A percentile compares a stretch with the other conserved stretches of the same genome.
phyloP scores from a whole-genome alignment of 2,888 invertebrate species.

The Parelbella ahira region DNA sequence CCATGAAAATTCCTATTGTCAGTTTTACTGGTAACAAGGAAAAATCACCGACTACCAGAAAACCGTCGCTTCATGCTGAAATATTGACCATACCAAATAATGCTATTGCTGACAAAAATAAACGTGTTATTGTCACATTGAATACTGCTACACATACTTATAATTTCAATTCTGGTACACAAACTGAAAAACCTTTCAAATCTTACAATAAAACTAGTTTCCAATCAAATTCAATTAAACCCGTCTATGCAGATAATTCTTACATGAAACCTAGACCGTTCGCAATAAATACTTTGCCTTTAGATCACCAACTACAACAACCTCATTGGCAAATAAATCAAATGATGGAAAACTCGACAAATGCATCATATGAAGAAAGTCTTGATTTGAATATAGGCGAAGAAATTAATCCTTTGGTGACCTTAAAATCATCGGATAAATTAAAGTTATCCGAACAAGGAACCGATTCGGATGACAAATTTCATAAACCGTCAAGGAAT shows the following conservation, averaged over 20 bases:
- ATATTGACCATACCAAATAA: slow-evolving; percentile 30
- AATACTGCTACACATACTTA: slow-evolving; percentile 23
- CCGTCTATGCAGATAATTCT: slow-evolving; percentile 49
- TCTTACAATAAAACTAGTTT: slow-evolving; percentile 51
- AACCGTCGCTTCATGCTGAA: slow-evolving; percentile 4
- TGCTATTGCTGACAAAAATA: slow-evolving; percentile 38
- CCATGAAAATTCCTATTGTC: slow-evolving; percentile 69
- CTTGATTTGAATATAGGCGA: slow-evolving; percentile 69
- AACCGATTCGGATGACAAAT: slow-evolving; percentile 36
- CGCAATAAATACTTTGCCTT: slow-evolving; percentile 51
- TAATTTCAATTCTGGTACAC: slow-evolving; percentile 57
- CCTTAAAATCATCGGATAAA: slow-evolving; percentile 39
- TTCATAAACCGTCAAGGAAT: slow-evolving; percentile 47
- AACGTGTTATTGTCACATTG: too few species aligned
- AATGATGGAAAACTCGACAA: slow-evolving; percentile 62
- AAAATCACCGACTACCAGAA: slow-evolving; percentile 17
- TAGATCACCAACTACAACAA: slow-evolving; percentile 70
- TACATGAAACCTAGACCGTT: slow-evolving; percentile 69
- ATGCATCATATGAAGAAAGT: slow-evolving; percentile 64
- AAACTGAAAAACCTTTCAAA: slow-evolving; percentile 73
- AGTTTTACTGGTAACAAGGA: slow-evolving; percentile 55
- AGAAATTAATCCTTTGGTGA: slow-evolving; percentile 49
- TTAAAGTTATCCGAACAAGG: slow-evolving; percentile 36
- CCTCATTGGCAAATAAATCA: slow-evolving; percentile 77
- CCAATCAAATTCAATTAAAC: slow-evolving; percentile 62